These are phyloP conservation scores for Drosophila littoralis DNA, from an alignment of 1,140 invertebrate species.

Conservation along the genomic window DNA sequence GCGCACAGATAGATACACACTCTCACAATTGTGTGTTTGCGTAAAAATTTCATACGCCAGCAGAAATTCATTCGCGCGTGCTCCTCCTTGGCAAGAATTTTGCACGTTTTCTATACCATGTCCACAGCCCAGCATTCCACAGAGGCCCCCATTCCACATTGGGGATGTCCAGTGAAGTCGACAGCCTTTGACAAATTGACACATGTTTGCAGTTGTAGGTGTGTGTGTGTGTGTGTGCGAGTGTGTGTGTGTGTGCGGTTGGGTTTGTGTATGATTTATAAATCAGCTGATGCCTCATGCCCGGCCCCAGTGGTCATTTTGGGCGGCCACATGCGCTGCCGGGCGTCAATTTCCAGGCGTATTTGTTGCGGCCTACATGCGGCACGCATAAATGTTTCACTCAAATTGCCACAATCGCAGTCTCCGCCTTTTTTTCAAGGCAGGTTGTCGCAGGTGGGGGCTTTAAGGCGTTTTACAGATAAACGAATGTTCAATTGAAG, in stretches of 20 bases:
- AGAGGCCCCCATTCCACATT: neutral
- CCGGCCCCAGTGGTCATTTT: constrained; percentile 10
- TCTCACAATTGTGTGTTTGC: constrained; percentile 42
- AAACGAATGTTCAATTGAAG: neutral
- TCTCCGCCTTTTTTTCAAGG: neutral
- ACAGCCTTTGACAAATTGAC: constrained; percentile 52
- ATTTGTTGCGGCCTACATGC: constrained; percentile 17
- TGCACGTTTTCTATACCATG: neutral
- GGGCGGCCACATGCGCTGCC: neutral
- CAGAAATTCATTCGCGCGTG: constrained; percentile 74
- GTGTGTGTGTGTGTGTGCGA: neutral
- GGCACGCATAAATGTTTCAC: constrained; percentile 15
- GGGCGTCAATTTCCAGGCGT: constrained; percentile 15
- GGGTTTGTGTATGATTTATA: constrained; percentile 44
- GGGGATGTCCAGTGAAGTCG: constrained; percentile 34
- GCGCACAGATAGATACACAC: constrained; percentile 6
- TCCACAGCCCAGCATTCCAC: neutral
- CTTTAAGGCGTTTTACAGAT: constrained; percentile 3
- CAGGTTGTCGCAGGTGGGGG: neutral
- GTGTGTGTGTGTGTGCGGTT: constrained; percentile 10
- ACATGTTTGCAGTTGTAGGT: constrained; percentile 17
- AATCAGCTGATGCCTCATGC: constrained; percentile 28
- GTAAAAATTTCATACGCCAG: constrained; percentile 73
- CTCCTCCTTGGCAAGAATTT: constrained; percentile 22
- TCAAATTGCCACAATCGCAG: neutral